These are phyloP conservation scores for Propithecus deckenii DNA, from an alignment of 2,797 vertebrate species.

Conservation along the genomic window DNA sequence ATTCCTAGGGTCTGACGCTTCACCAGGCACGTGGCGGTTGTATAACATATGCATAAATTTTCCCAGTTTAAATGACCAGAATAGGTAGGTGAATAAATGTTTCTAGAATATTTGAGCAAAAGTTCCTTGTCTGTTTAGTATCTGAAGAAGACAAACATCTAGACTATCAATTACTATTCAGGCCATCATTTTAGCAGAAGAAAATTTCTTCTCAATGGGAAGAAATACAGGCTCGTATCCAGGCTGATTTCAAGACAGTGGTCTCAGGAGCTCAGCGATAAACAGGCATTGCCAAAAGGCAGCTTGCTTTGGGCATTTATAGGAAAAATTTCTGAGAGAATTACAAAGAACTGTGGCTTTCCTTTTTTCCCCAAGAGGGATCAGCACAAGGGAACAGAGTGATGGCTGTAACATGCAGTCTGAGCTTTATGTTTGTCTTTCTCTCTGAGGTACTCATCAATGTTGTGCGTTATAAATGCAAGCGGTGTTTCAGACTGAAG, in stretches of 20 bases:
- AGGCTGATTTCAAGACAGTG: background rate
- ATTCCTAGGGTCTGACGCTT: background rate
- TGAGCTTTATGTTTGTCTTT: conserved; percentile 21
- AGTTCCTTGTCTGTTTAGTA: background rate
- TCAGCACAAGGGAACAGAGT: background rate
- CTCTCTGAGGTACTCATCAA: conserved; percentile 28
- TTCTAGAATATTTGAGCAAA: background rate
- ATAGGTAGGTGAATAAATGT: background rate
- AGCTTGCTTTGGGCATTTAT: conserved; percentile 31
- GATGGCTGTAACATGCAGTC: background rate
- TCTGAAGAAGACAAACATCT: background rate
- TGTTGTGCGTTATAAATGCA: conserved; percentile 38
- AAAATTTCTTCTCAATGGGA: background rate
- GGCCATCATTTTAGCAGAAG: background rate
- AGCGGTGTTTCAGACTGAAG: conserved; percentile 21
- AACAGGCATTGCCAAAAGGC: background rate
- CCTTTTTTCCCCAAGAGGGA: conserved; percentile 41
- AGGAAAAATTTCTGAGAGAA: conserved; percentile 20
- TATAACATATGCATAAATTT: background rate
- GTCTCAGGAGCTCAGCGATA: conserved; percentile 27
- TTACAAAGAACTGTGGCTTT: background rate
- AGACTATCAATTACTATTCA: background rate
- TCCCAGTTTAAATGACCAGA: background rate
- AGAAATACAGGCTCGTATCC: background rate
- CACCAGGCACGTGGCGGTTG: background rate